Percentiles rank a stretch among this genome's conserved stretches.
Conservation (phyloP, 2,797 vertebrate genomes). For the Myripristis murdjan region DNA sequence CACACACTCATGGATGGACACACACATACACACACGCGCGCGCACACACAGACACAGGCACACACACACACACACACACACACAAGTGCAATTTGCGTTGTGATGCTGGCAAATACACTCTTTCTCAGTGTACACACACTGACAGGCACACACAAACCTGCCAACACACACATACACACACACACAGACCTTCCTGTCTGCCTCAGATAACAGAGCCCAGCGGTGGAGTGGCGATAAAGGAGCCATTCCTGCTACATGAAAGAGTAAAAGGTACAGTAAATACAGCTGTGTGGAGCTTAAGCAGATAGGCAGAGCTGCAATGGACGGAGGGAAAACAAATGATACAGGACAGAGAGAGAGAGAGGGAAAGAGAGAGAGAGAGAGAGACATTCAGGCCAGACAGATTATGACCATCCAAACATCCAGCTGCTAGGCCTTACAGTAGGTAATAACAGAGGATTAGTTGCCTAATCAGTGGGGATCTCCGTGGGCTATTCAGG, state of each 20-base stretch:
- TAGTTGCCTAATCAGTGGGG: slow-evolving; percentile 67
- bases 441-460: slow-evolving; percentile 64
- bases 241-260: slow-evolving; percentile 54
- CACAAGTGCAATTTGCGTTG: background rate
- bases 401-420: slow-evolving; percentile 55
- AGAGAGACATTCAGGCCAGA: slow-evolving; percentile 18
- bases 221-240: slow-evolving; percentile 56
- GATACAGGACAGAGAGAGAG: slow-evolving; percentile 12
- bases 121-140: background rate
- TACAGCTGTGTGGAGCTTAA: slow-evolving; percentile 43
- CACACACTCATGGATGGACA: background rate
- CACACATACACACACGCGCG: slow-evolving; percentile 3
- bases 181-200: slow-evolving; percentile 56
- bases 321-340: slow-evolving; percentile 15
- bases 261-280: slow-evolving; percentile 54
- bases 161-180: slow-evolving; percentile 7
- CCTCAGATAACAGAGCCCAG: slow-evolving; percentile 64
- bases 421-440: slow-evolving; percentile 33
- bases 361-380: too few relatives aligned
- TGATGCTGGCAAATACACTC: slow-evolving; percentile 20
- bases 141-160: background rate
- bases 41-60: slow-evolving; percentile 12
- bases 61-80: slow-evolving; percentile 2
- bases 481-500: slow-evolving; percentile 68
- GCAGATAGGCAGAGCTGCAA: slow-evolving; percentile 43